A percentile compares a stretch with the other conserved stretches of the same genome.
Conservation (phyloP, 2,113 vertebrate species). For the Zeus faber region DNA sequence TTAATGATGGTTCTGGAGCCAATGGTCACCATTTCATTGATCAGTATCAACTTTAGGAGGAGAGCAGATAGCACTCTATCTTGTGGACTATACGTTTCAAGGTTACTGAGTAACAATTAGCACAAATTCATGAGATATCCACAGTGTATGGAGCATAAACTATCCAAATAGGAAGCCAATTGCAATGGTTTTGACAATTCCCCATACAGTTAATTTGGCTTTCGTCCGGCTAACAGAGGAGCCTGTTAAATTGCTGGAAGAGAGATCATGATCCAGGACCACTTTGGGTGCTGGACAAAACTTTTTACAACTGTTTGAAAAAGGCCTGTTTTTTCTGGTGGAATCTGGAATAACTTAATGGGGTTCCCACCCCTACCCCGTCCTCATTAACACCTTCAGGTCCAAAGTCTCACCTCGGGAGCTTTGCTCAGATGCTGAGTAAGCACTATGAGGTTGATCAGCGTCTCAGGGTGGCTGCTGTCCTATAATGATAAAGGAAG, state of each 20-base stretch:
- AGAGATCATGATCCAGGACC: no score
- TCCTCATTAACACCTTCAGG: no score
- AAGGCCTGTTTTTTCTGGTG: no score
- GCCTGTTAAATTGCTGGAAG: no score
- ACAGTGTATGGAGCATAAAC: neutral
- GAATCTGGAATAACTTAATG: no score
- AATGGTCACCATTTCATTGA: conserved; percentile 22
- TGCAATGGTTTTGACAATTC: no score
- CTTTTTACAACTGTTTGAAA: no score
- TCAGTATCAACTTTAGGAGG: conserved; percentile 27
- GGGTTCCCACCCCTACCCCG: no score
- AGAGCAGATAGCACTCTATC: conserved; percentile 49
- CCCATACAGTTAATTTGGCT: no score
- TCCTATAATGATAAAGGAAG: conserved; percentile 71
- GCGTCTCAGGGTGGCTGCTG: conserved; percentile 91
- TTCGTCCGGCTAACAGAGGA: no score
- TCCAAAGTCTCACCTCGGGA: conserved; percentile 84
- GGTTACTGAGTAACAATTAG: conserved; percentile 13
- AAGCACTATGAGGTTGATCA: conserved; percentile 91
- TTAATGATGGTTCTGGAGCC: conserved; percentile 13
- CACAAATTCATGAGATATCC: conserved; percentile 28
- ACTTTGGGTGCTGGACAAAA: no score
- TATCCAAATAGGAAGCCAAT: neutral
- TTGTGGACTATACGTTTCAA: conserved; percentile 48
- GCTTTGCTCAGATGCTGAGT: conserved; percentile 92